Conservation (phyloP, 2,113 vertebrate species). For the Ictidomys tridecemlineatus region DNA sequence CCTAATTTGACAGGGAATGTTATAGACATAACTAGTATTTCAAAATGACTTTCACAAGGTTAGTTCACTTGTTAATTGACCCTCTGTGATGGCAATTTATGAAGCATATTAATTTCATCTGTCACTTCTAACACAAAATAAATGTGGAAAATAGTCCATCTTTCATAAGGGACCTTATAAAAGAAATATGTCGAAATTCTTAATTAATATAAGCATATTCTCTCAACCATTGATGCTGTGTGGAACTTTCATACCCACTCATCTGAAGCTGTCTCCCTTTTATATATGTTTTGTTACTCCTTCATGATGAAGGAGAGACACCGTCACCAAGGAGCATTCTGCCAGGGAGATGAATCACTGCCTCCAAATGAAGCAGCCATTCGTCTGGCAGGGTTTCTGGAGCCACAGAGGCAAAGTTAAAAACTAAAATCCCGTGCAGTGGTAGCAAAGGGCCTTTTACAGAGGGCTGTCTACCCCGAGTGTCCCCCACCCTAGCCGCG, state of each 20-base stretch:
- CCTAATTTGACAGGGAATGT: conserved; percentile 89
- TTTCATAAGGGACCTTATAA: conserved; percentile 86
- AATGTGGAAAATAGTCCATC: conserved; percentile 89
- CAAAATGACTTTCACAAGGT: conserved; percentile 90
- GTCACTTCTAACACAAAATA: conserved; percentile 87
- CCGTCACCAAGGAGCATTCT: conserved; percentile 60
- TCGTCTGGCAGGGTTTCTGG: conserved; percentile 63
- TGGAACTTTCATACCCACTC: conserved; percentile 53
- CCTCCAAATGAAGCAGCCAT: conserved; percentile 55
- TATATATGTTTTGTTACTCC: conserved; percentile 71
- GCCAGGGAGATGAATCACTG: conserved; percentile 76
- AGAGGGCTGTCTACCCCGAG: background rate
- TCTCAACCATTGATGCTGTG: conserved; percentile 76
- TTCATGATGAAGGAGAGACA: conserved; percentile 76
- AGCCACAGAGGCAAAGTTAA: conserved; percentile 62
- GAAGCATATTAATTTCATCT: conserved; percentile 90
- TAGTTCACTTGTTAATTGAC: conserved; percentile 92
- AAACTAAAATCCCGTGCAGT: background rate
- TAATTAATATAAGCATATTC: conserved; percentile 87
- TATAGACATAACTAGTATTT: conserved; percentile 88
- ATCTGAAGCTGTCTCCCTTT: conserved; percentile 72
- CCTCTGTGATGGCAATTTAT: conserved; percentile 91
- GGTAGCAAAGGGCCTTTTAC: conserved; percentile 40
- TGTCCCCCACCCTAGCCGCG: rapidly evolving
- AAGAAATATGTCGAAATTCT: conserved; percentile 87